Evolutionary conservation across 2,797 vertebrate genomes (phyloP).

Genomic region (Xiphorhynchus erythropygius): DNA sequence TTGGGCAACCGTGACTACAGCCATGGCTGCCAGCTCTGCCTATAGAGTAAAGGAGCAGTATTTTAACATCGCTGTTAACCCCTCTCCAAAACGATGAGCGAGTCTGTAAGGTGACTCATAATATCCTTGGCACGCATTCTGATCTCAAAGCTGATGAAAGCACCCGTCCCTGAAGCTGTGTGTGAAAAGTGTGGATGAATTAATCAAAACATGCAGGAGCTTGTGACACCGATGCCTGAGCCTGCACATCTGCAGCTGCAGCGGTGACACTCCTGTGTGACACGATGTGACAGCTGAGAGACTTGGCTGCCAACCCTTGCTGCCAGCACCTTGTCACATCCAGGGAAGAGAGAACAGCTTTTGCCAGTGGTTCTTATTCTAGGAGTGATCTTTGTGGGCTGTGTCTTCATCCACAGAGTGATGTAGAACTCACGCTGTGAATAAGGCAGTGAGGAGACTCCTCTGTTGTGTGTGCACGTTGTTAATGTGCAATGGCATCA

Average conservation of each 20-base stretch:
- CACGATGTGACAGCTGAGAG: background rate
- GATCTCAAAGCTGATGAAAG: constrained; percentile 50
- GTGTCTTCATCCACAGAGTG: accelerated
- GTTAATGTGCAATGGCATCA: background rate
- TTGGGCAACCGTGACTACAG: constrained; percentile 12
- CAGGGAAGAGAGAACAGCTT: background rate
- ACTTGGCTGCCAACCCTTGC: background rate
- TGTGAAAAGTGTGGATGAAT: background rate
- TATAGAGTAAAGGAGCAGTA: background rate
- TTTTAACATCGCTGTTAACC: background rate
- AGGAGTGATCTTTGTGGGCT: background rate
- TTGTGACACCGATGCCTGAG: constrained; percentile 14
- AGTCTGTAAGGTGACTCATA: constrained; percentile 12
- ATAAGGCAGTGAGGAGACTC: background rate
- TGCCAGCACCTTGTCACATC: background rate
- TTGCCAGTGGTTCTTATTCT: background rate
- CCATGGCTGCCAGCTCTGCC: background rate
- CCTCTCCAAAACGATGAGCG: background rate
- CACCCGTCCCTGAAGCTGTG: background rate
- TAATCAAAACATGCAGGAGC: constrained; percentile 35
- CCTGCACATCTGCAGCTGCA: background rate
- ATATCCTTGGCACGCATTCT: background rate
- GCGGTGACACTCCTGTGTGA: background rate
- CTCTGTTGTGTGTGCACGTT: background rate
- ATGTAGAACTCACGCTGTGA: background rate